These are phyloP conservation scores for Patiria miniata DNA, from an alignment of 35 echinoderm and acorn worm genomes.

Conservation along the genomic window DNA sequence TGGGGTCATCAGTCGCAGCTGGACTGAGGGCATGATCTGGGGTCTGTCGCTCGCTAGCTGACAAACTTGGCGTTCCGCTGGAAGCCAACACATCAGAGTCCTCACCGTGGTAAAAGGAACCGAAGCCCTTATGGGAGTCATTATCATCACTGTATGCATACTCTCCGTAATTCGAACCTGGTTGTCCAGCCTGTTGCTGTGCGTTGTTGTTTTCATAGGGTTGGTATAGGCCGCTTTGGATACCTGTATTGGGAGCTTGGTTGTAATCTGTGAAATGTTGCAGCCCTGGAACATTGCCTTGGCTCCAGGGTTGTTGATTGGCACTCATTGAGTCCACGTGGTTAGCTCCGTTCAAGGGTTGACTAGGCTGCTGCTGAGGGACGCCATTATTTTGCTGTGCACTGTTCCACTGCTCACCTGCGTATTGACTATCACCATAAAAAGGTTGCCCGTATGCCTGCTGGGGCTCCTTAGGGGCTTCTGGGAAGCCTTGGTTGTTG, in stretches of 20 bases:
- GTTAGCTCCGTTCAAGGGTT: background rate
- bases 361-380: background rate
- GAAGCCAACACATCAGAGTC: slow-evolving; percentile 62
- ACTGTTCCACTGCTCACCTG: slow-evolving; percentile 12
- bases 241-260: background rate
- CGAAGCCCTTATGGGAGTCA: slow-evolving; percentile 39
- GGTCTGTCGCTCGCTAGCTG: slow-evolving; percentile 33
- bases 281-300: background rate
- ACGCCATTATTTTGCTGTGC: background rate
- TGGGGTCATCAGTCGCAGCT: slow-evolving; percentile 31
- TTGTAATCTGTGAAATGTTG: background rate
- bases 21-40: slow-evolving; percentile 28
- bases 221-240: slow-evolving; percentile 4
- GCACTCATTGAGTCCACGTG: background rate
- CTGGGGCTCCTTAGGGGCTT: background rate
- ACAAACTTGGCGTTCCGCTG: slow-evolving; percentile 40
- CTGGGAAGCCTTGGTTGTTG: slow-evolving; percentile 8
- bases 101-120: slow-evolving; percentile 75
- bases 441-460: slow-evolving; percentile 39
- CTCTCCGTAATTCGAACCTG: background rate
- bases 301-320: background rate
- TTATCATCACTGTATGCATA: background rate
- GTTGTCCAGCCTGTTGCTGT: background rate
- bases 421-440: slow-evolving; percentile 5
- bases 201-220: background rate